Conservation (phyloP, 2,797 vertebrate species). For the Malacoctenus gilli region DNA sequence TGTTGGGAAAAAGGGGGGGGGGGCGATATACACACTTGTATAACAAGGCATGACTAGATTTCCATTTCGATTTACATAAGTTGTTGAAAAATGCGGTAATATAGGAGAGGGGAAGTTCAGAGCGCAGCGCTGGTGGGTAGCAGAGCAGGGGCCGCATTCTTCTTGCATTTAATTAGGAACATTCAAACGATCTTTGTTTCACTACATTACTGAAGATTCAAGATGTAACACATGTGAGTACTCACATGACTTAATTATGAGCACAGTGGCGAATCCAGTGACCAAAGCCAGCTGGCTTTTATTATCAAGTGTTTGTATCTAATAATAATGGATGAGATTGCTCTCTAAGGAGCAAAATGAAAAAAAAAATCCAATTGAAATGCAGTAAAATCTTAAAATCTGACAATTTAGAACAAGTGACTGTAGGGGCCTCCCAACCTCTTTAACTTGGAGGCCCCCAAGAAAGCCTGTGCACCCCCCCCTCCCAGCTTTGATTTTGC, state of each 20-base stretch:
- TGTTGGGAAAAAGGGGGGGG: constrained; percentile 30
- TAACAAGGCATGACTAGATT: constrained; percentile 44
- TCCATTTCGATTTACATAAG: constrained; percentile 48
- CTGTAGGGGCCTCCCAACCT: too few species aligned
- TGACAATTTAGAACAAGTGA: too few species aligned
- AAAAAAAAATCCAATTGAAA: too few species aligned
- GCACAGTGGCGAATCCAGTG: not conserved
- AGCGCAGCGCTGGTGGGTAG: constrained; percentile 27
- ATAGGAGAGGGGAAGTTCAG: constrained; percentile 22
- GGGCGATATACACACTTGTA: constrained; percentile 17
- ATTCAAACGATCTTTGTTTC: constrained; percentile 34
- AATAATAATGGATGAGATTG: too few species aligned
- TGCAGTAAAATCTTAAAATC: too few species aligned
- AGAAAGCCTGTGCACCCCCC: too few species aligned
- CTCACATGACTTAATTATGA: constrained; percentile 8
- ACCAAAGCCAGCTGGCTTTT: not conserved
- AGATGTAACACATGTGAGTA: constrained; percentile 12
- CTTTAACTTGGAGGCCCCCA: too few species aligned
- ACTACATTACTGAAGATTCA: constrained; percentile 20
- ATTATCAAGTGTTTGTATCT: not conserved
- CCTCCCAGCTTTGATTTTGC: too few species aligned
- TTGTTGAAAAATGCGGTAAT: constrained; percentile 53
- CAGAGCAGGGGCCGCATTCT: constrained; percentile 16
- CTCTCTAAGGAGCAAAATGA: too few species aligned
- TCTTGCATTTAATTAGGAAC: constrained; percentile 55